Evolutionary conservation across 2,797 vertebrate species (phyloP).

Genomic region (Lacerta viridis): DNA sequence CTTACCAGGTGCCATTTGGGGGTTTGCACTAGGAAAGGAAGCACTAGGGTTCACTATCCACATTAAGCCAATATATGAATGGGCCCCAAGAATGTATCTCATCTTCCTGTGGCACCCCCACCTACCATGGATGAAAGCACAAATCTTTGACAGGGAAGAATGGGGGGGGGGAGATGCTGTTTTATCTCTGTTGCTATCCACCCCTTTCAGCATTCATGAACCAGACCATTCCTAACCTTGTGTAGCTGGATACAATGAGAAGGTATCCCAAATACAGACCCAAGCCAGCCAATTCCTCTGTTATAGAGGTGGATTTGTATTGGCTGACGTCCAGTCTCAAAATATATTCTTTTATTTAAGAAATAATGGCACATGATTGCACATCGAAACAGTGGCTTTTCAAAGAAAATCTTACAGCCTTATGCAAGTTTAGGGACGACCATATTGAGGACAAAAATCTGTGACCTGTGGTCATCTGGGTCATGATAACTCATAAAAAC

Average conservation of each 20-base stretch:
- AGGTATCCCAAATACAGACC: background rate
- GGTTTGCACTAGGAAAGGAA: too few relatives aligned
- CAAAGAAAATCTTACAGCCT: background rate
- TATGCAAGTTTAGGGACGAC: background rate
- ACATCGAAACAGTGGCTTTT: background rate
- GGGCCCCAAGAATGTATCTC: too few relatives aligned
- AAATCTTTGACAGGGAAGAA: background rate
- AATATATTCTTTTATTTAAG: background rate
- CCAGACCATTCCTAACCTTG: background rate
- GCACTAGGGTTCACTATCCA: too few relatives aligned
- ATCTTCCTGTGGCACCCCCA: background rate
- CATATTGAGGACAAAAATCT: background rate
- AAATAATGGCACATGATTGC: background rate
- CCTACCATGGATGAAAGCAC: background rate
- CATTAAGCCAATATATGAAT: too few relatives aligned
- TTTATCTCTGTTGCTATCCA: background rate
- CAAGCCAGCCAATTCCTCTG: background rate
- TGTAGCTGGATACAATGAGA: background rate
- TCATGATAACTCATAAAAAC: background rate
- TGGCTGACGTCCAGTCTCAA: background rate
- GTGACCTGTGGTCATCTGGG: background rate
- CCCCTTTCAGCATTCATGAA: background rate
- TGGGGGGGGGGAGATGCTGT: background rate
- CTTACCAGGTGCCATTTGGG: too few relatives aligned
- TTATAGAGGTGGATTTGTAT: background rate